Evolutionary conservation across 2,797 vertebrate species (phyloP).

Genomic region (Acanthurus lineatus): DNA sequence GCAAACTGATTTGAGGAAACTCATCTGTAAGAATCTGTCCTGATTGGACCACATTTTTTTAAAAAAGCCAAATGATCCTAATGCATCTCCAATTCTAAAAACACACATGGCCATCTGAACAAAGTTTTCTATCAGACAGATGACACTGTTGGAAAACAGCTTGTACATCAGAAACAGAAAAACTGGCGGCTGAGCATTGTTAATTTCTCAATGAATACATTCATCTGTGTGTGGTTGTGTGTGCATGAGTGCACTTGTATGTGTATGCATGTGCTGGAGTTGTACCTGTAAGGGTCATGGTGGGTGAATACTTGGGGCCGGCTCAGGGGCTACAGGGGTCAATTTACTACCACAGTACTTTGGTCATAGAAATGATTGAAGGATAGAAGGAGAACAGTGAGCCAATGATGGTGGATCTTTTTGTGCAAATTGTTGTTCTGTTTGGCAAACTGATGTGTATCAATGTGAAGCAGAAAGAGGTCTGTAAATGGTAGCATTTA

Average conservation of each 20-base stretch:
- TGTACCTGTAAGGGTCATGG: conserved; percentile 56
- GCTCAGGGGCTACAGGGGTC: conserved; percentile 53
- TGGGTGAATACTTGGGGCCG: conserved; percentile 50
- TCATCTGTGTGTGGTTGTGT: conserved; percentile 76
- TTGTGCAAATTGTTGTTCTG: conserved; percentile 81
- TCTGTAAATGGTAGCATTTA: conserved; percentile 68
- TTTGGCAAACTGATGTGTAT: conserved; percentile 73
- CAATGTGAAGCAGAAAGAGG: conserved; percentile 57
- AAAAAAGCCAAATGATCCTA: conserved; percentile 28
- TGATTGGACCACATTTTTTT: conserved; percentile 11
- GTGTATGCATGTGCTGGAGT: conserved; percentile 61
- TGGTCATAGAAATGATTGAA: conserved; percentile 85
- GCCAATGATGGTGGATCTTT: conserved; percentile 74
- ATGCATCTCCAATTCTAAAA: conserved; percentile 32
- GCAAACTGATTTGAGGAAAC: conserved; percentile 15
- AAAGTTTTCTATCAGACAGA: conserved; percentile 31
- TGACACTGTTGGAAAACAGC: conserved; percentile 56
- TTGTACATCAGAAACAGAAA: conserved; percentile 55
- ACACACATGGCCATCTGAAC: conserved; percentile 40
- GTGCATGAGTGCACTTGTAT: conserved; percentile 10
- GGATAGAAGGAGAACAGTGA: conserved; percentile 68
- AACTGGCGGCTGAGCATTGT: conserved; percentile 68
- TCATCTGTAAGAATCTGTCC: conserved; percentile 23
- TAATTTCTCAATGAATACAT: conserved; percentile 82
- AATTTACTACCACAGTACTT: conserved; percentile 86